phyloP scores from a whole-genome alignment of 1,140 invertebrate species.

The Neodiprion virginianus region DNA sequence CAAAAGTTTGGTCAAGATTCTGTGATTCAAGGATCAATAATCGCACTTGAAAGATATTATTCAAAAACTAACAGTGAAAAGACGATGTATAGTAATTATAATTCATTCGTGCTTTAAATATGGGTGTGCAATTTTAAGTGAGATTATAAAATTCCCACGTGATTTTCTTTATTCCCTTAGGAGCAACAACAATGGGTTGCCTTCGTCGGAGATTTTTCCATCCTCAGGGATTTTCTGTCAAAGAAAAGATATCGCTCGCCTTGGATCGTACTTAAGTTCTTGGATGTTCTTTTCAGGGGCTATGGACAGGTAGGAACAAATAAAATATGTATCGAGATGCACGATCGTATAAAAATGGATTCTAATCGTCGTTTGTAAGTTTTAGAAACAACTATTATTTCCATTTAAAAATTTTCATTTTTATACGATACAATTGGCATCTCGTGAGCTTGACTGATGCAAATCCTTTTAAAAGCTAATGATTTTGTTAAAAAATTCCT shows the following conservation, averaged over 20 bases:
- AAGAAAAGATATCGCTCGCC: constrained; percentile 34
- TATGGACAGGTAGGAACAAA: constrained; percentile 53
- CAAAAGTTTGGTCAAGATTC: no score
- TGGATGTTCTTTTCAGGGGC: constrained; percentile 54
- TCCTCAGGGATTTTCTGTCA: constrained; percentile 44
- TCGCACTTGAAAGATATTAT: no score
- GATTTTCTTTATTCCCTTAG: constrained; percentile 8
- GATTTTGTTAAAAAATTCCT: no score
- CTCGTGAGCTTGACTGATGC: no score
- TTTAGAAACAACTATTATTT: not conserved
- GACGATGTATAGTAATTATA: no score
- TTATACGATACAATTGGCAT: no score
- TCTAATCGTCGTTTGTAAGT: not conserved
- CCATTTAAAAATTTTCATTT: no score
- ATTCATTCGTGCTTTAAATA: no score
- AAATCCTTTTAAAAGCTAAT: no score
- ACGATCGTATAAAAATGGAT: not conserved
- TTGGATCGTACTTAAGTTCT: constrained; percentile 45
- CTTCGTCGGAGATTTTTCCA: constrained; percentile 53
- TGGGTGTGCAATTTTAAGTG: no score
- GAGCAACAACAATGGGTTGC: constrained; percentile 37
- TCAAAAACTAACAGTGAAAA: no score
- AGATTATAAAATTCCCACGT: not conserved
- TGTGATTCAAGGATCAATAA: no score
- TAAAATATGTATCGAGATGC: not conserved